A percentile compares a stretch with the other conserved stretches of the same genome.
Evolutionary conservation across 2,888 invertebrate genomes (phyloP).

Genomic region (Hypselothyrea guttata): DNA sequence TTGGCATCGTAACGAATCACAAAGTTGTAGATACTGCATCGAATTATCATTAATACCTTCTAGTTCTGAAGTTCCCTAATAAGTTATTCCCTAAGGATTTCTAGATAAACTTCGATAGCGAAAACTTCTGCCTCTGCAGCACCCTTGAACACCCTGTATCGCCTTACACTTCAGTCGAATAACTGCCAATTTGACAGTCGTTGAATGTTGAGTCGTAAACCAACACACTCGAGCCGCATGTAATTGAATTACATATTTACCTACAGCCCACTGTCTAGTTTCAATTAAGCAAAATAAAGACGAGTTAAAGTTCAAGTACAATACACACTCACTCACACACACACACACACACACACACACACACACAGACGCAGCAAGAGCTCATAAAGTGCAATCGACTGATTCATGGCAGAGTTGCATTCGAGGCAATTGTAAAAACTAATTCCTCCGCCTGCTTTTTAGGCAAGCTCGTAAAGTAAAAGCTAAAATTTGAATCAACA

Average conservation of each 20-base stretch:
- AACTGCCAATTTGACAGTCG: conserved; percentile 43
- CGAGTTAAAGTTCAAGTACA: conserved; percentile 76
- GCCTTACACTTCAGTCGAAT: conserved; percentile 15
- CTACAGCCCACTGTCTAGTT: conserved; percentile 66
- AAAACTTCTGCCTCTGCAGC: background rate
- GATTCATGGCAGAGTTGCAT: conserved; percentile 36
- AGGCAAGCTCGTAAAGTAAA: conserved; percentile 10
- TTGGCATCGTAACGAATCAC: no score
- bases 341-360: background rate
- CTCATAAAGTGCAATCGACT: conserved; percentile 24
- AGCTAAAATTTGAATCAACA: conserved; percentile 48
- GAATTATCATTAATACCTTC: no score
- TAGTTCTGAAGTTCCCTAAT: no score
- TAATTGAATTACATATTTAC: conserved; percentile 66
- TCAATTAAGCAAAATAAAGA: conserved; percentile 79
- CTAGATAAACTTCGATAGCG: no score
- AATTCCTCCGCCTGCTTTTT: conserved; percentile 29
- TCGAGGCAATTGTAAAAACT: conserved; percentile 36
- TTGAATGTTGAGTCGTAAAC: conserved; percentile 2
- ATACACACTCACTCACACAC: conserved; percentile 13
- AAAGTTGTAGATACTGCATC: no score
- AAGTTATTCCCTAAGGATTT: no score
- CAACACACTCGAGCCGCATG: conserved; percentile 20
- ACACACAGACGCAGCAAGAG: conserved; percentile 4
- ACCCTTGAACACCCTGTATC: conserved; percentile 9